Conservation (phyloP, 2,888 invertebrate genomes). For the Chymomyza caudatula region DNA sequence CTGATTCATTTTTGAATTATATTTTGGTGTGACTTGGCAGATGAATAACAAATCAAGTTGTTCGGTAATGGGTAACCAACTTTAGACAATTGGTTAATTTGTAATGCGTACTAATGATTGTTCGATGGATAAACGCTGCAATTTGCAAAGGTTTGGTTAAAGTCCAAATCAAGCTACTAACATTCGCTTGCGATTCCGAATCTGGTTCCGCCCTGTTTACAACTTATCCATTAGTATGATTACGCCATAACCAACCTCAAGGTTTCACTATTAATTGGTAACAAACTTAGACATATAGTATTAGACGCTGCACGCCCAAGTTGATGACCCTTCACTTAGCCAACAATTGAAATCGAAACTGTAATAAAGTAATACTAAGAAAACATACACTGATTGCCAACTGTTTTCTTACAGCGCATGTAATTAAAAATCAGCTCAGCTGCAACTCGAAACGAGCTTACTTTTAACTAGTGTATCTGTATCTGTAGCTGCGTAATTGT, state of each 20-base stretch:
- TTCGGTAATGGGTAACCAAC: too few species aligned
- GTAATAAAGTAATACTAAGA: neutral
- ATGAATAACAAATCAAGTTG: too few species aligned
- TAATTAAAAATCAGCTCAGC: neutral
- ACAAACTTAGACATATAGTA: neutral
- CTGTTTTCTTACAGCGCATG: neutral
- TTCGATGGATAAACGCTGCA: neutral
- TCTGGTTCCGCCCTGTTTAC: neutral
- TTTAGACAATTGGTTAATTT: too few species aligned
- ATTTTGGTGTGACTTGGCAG: too few species aligned
- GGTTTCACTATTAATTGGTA: neutral
- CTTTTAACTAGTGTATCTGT: too few species aligned
- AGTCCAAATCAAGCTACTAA: too few species aligned
- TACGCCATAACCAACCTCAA: neutral
- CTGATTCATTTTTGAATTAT: too few species aligned
- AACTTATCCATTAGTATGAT: neutral
- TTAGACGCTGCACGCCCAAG: neutral
- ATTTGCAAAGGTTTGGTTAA: neutral
- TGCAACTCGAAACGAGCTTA: too few species aligned
- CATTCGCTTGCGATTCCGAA: neutral
- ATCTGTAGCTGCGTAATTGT: too few species aligned
- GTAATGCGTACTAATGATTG: too few species aligned
- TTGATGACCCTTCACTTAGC: neutral
- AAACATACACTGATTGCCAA: neutral
- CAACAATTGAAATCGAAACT: neutral